These are phyloP conservation scores for Paragorgia papillata DNA, from an alignment of 92 coral and sea anemone genomes.

Conservation along the genomic window DNA sequence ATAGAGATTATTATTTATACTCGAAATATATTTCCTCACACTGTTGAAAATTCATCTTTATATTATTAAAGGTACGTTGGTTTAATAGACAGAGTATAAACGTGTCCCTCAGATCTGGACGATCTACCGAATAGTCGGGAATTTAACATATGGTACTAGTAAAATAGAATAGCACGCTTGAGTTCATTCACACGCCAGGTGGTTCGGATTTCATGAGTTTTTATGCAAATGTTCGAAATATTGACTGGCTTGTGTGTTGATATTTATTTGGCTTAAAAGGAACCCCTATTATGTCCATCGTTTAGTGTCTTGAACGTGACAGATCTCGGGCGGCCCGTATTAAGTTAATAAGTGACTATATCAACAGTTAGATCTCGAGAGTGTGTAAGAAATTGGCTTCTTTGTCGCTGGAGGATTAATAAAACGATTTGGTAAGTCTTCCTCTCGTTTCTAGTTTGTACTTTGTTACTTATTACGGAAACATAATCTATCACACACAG, in stretches of 20 bases:
- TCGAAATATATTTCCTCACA: neutral
- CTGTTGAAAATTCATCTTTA: too few species aligned
- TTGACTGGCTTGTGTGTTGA: conserved; percentile 26
- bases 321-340: neutral
- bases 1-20: neutral
- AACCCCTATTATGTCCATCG: conserved; percentile 8
- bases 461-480: neutral
- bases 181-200: conserved; percentile 38
- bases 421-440: too few species aligned
- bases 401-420: neutral
- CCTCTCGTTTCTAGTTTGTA: neutral
- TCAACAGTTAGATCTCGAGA: conserved; percentile 1
- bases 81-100: too few species aligned
- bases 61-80: too few species aligned
- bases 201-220: conserved; percentile 40
- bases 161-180: conserved; percentile 29
- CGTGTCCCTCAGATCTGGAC: too few species aligned
- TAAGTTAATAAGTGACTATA: neutral
- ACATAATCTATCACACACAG: too few species aligned
- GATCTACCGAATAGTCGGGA: too few species aligned
- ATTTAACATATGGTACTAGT: too few species aligned
- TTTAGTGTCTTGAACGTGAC: too few species aligned
- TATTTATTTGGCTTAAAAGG: neutral
- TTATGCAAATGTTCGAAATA: conserved; percentile 43
- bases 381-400: neutral